Conservation (phyloP, 2,113 vertebrate species). For the Xyliphius kryptos region DNA sequence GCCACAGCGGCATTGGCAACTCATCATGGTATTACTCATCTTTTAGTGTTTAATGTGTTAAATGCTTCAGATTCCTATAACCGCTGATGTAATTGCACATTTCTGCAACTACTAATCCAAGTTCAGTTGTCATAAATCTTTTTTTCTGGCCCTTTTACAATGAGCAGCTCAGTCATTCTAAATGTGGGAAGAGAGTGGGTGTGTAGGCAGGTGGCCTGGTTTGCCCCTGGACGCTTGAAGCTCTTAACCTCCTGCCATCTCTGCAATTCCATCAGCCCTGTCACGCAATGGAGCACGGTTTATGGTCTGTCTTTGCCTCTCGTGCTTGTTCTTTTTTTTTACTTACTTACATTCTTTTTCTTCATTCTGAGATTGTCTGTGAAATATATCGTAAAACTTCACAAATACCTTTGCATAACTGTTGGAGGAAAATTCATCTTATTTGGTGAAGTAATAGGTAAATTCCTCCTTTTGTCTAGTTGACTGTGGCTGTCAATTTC, state of each 20-base stretch:
- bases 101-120: slow-evolving; percentile 10
- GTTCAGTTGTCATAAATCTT: slow-evolving; percentile 23
- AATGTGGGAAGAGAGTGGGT: slow-evolving; percentile 19
- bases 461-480: slow-evolving; percentile 38
- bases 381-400: slow-evolving; percentile 51
- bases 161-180: slow-evolving; percentile 35
- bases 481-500: slow-evolving; percentile 35
- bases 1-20: not conserved
- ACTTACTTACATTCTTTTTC: slow-evolving; percentile 2
- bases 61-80: not conserved
- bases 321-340: not conserved
- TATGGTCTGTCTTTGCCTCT: slow-evolving; percentile 22
- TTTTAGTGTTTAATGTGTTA: not conserved
- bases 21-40: not conserved
- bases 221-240: slow-evolving; percentile 65
- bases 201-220: slow-evolving; percentile 59
- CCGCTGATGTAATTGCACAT: no score
- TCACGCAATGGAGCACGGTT: slow-evolving; percentile 67
- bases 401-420: slow-evolving; percentile 57
- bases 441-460: slow-evolving; percentile 53
- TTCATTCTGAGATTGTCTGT: slow-evolving; percentile 43
- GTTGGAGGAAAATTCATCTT: slow-evolving; percentile 51
- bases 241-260: slow-evolving; percentile 67
- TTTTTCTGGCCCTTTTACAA: slow-evolving; percentile 18
- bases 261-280: slow-evolving; percentile 72